phyloP scores from a whole-genome alignment of 2,113 vertebrate genomes.

The Nothocercus julius region DNA sequence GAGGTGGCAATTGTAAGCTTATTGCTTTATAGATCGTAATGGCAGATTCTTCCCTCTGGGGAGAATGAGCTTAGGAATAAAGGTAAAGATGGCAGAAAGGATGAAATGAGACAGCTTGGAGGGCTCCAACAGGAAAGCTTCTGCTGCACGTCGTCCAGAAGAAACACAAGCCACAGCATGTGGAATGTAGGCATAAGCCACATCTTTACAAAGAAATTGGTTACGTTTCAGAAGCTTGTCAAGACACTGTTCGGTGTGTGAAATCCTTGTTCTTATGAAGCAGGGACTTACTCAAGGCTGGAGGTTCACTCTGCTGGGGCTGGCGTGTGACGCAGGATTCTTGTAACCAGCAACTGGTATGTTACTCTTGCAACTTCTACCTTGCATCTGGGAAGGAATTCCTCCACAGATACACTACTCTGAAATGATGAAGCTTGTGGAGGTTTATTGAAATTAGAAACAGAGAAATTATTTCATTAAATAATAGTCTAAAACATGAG shows the following conservation, averaged over 20 bases:
- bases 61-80: not conserved
- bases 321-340: not conserved
- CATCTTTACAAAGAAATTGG: not conserved
- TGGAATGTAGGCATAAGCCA: not conserved
- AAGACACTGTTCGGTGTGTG: not conserved
- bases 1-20: not conserved
- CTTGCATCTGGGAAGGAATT: no score
- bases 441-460: no score
- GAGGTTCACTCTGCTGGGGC: not conserved
- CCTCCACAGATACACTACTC: no score
- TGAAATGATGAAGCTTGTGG: no score
- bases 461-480: no score
- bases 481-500: no score
- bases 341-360: not conserved
- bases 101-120: not conserved
- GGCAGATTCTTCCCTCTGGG: not conserved
- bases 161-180: not conserved
- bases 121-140: not conserved
- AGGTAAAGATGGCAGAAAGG: not conserved
- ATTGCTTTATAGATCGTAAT: not conserved
- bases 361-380: not conserved
- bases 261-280: not conserved
- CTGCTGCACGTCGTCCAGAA: not conserved
- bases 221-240: not conserved
- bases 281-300: not conserved